A percentile compares a stretch with the other conserved stretches of the same genome.
phyloP scores from a whole-genome alignment of 1,140 invertebrate genomes.

The Cydia fagiglandana region DNA sequence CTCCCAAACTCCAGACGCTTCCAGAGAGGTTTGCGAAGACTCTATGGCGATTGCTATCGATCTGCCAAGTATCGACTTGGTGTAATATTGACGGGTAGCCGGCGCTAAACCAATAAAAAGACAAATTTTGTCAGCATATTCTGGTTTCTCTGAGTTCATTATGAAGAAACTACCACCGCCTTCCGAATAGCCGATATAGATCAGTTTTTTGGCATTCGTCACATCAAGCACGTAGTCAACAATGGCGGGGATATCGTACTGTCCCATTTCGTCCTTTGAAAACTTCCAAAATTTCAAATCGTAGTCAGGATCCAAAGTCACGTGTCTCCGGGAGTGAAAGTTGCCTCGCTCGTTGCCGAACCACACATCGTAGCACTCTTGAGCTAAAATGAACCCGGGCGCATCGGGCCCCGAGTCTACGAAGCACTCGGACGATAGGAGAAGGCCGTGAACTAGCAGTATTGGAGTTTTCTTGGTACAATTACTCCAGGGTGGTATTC shows the following conservation, averaged over 20 bases:
- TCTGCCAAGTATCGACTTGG: slow-evolving; percentile 48
- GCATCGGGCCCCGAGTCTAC: slow-evolving; percentile 82
- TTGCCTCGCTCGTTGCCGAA: slow-evolving; percentile 85
- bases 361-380: slow-evolving; percentile 89
- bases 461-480: slow-evolving; percentile 46
- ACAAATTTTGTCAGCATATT: slow-evolving; percentile 58
- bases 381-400: slow-evolving; percentile 83
- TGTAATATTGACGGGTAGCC: slow-evolving; percentile 50
- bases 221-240: slow-evolving; percentile 82
- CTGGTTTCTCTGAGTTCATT: slow-evolving; percentile 63
- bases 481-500: neutral
- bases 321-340: slow-evolving; percentile 81
- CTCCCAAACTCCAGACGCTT: slow-evolving; percentile 44
- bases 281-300: slow-evolving; percentile 77
- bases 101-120: slow-evolving; percentile 56
- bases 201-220: slow-evolving; percentile 75
- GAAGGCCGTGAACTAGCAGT: slow-evolving; percentile 82
- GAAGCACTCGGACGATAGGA: slow-evolving; percentile 84
- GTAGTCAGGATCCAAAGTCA: slow-evolving; percentile 77
- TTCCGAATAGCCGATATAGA: slow-evolving; percentile 83
- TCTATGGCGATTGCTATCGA: slow-evolving; percentile 30
- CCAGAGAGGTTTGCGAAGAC: slow-evolving; percentile 39
- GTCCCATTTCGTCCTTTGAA: slow-evolving; percentile 85
- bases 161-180: slow-evolving; percentile 69
- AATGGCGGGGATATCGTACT: slow-evolving; percentile 86